Evolutionary conservation across 1,140 invertebrate species (phyloP).

Genomic region (Aphidius gifuensis): DNA sequence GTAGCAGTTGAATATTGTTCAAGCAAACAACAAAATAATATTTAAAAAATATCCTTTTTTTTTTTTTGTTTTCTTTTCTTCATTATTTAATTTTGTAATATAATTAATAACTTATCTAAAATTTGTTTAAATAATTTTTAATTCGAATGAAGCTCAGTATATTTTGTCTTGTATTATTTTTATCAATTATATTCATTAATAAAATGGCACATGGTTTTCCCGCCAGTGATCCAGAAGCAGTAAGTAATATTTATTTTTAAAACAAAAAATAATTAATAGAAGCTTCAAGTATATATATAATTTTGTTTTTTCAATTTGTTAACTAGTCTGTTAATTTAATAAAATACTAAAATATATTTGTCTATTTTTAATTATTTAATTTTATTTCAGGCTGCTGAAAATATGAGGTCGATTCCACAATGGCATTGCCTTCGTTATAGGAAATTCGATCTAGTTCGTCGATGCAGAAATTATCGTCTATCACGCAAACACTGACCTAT

Average conservation of each 20-base stretch:
- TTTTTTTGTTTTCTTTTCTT: too few species aligned
- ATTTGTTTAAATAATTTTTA: not conserved
- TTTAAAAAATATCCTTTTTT: constrained; percentile 10
- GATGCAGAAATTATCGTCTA: constrained; percentile 64
- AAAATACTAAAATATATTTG: too few species aligned
- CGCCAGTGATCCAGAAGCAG: constrained; percentile 45
- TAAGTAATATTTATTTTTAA: constrained; percentile 32
- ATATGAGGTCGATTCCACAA: constrained; percentile 70
- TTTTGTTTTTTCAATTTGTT: too few species aligned
- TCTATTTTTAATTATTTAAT: too few species aligned
- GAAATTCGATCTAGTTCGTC: constrained; percentile 70
- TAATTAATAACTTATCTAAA: too few species aligned
- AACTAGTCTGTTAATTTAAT: too few species aligned
- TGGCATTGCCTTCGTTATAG: constrained; percentile 77
- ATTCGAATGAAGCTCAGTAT: constrained; percentile 43
- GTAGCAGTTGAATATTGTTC: constrained; percentile 41
- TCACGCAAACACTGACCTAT: constrained; percentile 51
- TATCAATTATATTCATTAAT: constrained; percentile 27
- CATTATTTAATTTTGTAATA: too few species aligned
- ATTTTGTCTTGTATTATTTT: constrained; percentile 32
- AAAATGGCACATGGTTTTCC: constrained; percentile 35
- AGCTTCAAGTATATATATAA: too few species aligned
- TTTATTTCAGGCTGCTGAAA: constrained; percentile 47
- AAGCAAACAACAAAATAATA: constrained; percentile 23
- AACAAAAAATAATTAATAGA: too few species aligned